A percentile compares a stretch with the other conserved stretches of the same genome.
These are phyloP conservation scores for Eolophus roseicapilla DNA, from an alignment of 2,113 vertebrate species.

Conservation along the genomic window DNA sequence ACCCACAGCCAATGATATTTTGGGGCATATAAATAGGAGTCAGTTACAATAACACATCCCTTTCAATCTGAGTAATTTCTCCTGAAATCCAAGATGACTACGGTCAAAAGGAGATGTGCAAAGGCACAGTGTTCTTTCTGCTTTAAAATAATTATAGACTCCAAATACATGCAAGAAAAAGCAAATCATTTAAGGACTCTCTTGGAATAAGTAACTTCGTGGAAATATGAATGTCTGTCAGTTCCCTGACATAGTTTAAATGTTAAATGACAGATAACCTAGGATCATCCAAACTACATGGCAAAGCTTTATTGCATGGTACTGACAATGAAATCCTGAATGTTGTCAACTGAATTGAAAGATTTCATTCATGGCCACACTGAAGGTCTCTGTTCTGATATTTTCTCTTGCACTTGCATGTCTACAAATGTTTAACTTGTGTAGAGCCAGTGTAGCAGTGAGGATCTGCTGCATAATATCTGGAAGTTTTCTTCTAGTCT, in stretches of 20 bases:
- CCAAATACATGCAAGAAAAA: neutral
- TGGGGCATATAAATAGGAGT: slow-evolving; percentile 39
- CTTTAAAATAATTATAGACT: neutral
- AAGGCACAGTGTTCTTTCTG: neutral
- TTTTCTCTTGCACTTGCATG: neutral
- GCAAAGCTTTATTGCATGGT: neutral
- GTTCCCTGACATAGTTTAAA: neutral
- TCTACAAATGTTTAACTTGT: neutral
- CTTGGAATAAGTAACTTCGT: neutral
- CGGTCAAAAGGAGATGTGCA: neutral
- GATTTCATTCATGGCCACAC: neutral
- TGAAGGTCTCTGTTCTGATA: neutral
- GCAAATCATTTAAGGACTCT: neutral
- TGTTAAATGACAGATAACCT: neutral
- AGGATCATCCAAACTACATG: neutral
- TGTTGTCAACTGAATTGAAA: neutral
- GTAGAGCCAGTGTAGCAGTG: neutral
- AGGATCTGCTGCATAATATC: neutral
- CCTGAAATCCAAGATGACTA: slow-evolving; percentile 5
- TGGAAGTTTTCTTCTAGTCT: neutral
- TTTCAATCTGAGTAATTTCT: slow-evolving; percentile 54
- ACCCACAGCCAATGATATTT: slow-evolving; percentile 56
- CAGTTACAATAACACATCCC: slow-evolving; percentile 43
- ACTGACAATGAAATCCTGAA: neutral
- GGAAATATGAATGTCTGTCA: neutral